Base-by-base conservation (phyloP, 1,140 invertebrate genomes). In the Ladona fulva region DNA sequence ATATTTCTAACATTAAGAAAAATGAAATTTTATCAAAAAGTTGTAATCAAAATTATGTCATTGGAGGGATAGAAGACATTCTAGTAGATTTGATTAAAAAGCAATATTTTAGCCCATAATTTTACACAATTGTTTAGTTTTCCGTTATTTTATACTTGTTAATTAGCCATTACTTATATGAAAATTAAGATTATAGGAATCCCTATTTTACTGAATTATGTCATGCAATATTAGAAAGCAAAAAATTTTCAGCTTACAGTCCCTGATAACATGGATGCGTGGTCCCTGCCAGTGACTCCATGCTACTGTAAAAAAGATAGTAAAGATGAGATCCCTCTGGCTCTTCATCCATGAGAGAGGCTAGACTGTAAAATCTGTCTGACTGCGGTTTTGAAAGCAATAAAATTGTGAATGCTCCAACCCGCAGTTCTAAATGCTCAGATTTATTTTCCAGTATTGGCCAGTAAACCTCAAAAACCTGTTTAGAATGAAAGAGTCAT, bases 261-360 rank as follows among this genome's bases (percentile, higher is more conserved):
- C 88, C 84, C 75, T 85, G 83, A 80, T 89, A 90, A 81, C 90
- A 91, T 0, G 89, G 89, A 82, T 87, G 89, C 0, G 89, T 90
- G 0, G 90, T 91, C 24, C 87, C 86, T 76, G 91, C 88, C 80
- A 92, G 84, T 74, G 90, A 92, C 76, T 90, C 91, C 24, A 93
- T 84, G 8, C 90, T 92, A 0, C 91, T 90, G 79, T 91, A 91
- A 86, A 91, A 93, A 81, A 89, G 92, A 81, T 91, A 89, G 78
- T 91, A 90, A 74, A 93, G 84, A 81, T 92, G 91, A 24, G 86
- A 85, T 81, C 87, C 87, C 14, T 66, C 52, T 0, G 86, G 86
- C 80, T 91, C 91, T 6, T 84, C 86, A 81, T 88, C 86, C 82
- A 93, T 91, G 79, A 90, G 91, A 83, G 90, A 90, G 81, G 91